Evolutionary conservation across 2,797 vertebrate species (phyloP).

Genomic region (Enteromius mattozi): DNA sequence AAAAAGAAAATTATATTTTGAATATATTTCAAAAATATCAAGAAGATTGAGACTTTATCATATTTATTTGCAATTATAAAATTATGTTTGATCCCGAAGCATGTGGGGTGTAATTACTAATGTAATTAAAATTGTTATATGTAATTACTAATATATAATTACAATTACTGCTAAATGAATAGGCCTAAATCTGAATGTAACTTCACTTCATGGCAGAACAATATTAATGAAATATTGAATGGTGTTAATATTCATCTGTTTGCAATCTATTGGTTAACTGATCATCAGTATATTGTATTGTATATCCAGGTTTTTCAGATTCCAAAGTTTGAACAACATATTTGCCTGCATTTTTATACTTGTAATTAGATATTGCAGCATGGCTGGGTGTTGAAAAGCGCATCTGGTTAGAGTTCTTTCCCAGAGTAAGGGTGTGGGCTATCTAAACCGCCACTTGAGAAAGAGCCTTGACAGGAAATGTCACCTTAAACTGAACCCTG

Average conservation of each 20-base stretch:
- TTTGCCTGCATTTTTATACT: background rate
- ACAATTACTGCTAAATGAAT: background rate
- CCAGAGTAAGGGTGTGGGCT: constrained; percentile 10
- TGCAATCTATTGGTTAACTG: background rate
- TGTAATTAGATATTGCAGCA: background rate
- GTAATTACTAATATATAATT: background rate
- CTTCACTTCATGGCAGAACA: too few species aligned
- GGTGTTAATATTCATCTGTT: background rate
- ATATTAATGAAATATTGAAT: background rate
- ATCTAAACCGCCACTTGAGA: background rate
- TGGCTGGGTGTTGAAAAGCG: background rate
- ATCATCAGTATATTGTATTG: too few species aligned
- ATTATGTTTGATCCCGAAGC: background rate
- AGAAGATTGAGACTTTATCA: background rate
- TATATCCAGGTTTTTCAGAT: background rate
- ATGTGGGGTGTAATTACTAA: background rate
- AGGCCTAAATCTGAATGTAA: background rate
- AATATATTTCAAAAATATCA: background rate
- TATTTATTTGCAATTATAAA: too few species aligned
- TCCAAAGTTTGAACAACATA: background rate
- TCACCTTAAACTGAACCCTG: background rate
- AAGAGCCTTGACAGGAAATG: background rate
- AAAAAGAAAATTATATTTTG: background rate
- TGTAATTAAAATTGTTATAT: background rate
- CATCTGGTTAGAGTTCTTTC: background rate